Evolutionary conservation across 2,888 invertebrate species (phyloP).

Genomic region (Calliphora vomitoria): DNA sequence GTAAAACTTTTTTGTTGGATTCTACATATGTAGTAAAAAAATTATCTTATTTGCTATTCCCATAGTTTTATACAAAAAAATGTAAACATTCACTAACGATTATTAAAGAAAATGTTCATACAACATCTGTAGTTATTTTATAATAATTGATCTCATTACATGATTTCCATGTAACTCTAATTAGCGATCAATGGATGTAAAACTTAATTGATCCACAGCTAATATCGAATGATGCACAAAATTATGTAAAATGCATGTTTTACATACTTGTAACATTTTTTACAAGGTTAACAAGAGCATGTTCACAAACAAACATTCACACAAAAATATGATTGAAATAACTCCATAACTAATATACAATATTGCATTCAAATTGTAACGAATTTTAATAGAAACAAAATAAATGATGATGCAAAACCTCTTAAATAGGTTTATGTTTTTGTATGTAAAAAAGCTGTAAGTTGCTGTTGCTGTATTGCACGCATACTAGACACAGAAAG

Average conservation of each 20-base stretch:
- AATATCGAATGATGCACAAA: background rate
- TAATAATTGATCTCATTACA: background rate
- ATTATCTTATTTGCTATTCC: too few species aligned
- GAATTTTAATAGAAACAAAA: constrained; percentile 15
- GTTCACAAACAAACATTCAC: background rate
- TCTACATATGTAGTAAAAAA: too few species aligned
- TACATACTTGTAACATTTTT: background rate
- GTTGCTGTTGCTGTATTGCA: background rate
- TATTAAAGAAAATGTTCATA: too few species aligned
- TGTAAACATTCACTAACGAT: too few species aligned
- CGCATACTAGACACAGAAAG: too few species aligned
- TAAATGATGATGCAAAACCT: constrained; percentile 31
- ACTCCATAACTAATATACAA: background rate
- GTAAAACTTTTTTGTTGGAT: too few species aligned
- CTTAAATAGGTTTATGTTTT: background rate
- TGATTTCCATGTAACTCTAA: background rate
- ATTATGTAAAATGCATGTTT: constrained; percentile 40
- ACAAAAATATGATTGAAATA: background rate
- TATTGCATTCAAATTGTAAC: constrained; percentile 29
- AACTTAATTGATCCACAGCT: background rate
- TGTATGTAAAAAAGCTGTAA: constrained; percentile 6
- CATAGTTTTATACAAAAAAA: too few species aligned
- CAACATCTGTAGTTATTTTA: too few species aligned
- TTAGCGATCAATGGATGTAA: background rate
- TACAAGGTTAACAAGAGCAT: constrained; percentile 38